Percentiles rank a stretch among this genome's conserved stretches.
Conservation (phyloP, 35 echinoderm and acorn worm species). For the Ophioderma brevispina region DNA sequence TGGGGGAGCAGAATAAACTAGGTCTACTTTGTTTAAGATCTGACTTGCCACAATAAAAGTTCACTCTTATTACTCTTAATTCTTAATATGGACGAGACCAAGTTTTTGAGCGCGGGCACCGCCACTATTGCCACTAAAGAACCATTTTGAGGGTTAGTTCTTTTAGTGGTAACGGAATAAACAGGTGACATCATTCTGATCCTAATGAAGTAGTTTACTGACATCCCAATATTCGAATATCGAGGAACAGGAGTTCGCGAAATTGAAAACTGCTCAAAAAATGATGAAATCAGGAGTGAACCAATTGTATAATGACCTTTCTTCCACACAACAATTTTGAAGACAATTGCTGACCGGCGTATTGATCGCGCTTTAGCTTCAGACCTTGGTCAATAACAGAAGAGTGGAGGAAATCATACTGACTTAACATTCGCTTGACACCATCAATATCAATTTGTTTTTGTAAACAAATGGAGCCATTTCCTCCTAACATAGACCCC, state of each 20-base stretch:
- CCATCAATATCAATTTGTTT: neutral
- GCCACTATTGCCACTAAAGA: too few species aligned
- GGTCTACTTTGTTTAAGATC: too few species aligned
- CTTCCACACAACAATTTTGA: neutral
- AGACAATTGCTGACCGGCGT: constrained; percentile 13
- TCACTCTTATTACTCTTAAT: too few species aligned
- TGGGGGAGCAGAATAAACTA: neutral
- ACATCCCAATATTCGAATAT: constrained; percentile 56
- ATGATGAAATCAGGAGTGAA: constrained; percentile 6
- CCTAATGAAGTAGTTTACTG: constrained; percentile 9
- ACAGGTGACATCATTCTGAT: constrained; percentile 43
- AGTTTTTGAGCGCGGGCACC: too few species aligned
- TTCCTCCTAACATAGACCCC: neutral
- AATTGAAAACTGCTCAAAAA: constrained; percentile 50
- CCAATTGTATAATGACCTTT: neutral
- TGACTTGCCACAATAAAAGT: too few species aligned
- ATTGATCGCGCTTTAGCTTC: constrained; percentile 50
- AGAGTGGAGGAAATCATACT: constrained; percentile 30
- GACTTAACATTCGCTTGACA: neutral
- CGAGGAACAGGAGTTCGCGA: constrained; percentile 25
- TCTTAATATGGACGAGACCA: too few species aligned
- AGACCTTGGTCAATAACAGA: too few species aligned
- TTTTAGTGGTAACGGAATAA: too few species aligned
- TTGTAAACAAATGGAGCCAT: constrained; percentile 27
- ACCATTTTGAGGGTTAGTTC: too few species aligned